phyloP scores from a whole-genome alignment of 2,113 vertebrate species.

The Eudyptes chrysolophus region DNA sequence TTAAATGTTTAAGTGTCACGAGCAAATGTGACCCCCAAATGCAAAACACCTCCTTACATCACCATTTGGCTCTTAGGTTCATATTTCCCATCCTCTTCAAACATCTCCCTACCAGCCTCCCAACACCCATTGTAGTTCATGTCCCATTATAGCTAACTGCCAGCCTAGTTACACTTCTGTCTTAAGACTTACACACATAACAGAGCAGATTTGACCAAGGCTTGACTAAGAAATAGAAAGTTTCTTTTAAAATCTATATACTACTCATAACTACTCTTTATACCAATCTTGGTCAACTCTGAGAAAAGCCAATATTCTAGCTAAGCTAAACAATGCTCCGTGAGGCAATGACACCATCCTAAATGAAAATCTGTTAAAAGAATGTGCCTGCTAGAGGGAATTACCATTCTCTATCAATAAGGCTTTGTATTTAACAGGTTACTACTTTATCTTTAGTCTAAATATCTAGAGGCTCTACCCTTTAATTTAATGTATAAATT shows the following conservation, averaged over 20 bases:
- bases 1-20: not conserved
- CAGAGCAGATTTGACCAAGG: not conserved
- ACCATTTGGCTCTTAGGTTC: not conserved
- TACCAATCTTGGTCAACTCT: not conserved
- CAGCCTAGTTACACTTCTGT: not conserved
- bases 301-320: not conserved
- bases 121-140: not conserved
- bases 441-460: slow-evolving; percentile 18
- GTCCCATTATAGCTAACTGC: not conserved
- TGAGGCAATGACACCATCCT: not conserved
- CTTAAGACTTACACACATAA: not conserved
- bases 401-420: not conserved
- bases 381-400: not conserved
- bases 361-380: slow-evolving; percentile 24
- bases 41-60: not conserved
- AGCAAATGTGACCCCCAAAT: not conserved
- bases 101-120: not conserved
- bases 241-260: not conserved
- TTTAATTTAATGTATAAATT: slow-evolving; percentile 59
- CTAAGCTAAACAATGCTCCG: not conserved
- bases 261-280: not conserved
- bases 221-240: not conserved
- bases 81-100: not conserved
- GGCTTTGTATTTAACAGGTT: slow-evolving; percentile 1
- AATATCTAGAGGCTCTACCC: slow-evolving; percentile 23